Conservation (phyloP, 2,888 invertebrate genomes). For the Dilophus febrilis region DNA sequence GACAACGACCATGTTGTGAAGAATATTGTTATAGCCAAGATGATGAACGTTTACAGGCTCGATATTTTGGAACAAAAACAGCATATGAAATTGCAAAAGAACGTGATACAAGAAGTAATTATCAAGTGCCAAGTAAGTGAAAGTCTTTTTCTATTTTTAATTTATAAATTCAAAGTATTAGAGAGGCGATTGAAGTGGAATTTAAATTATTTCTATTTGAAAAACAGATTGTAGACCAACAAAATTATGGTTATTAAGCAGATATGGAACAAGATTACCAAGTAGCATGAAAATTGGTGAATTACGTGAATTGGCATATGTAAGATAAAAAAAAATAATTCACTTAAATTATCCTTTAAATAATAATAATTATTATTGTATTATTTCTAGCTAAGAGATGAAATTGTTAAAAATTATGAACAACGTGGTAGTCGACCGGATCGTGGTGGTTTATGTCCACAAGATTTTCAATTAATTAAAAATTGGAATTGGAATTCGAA, state of each 20-base stretch:
- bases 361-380: neutral
- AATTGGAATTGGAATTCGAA: slow-evolving; percentile 48
- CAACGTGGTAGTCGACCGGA: slow-evolving; percentile 30
- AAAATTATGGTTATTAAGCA: slow-evolving; percentile 53
- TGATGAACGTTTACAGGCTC: slow-evolving; percentile 20
- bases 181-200: too few species aligned
- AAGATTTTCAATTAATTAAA: slow-evolving; percentile 46
- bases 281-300: slow-evolving; percentile 34
- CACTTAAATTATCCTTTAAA: neutral
- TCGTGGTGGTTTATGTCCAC: slow-evolving; percentile 42
- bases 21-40: slow-evolving; percentile 26
- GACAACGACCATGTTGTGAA: slow-evolving; percentile 12
- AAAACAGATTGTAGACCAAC: slow-evolving; percentile 48
- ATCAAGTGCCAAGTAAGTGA: slow-evolving; percentile 46
- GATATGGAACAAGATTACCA: slow-evolving; percentile 55
- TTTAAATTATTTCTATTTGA: neutral
- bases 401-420: slow-evolving; percentile 46
- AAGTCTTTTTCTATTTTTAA: slow-evolving; percentile 3
- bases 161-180: neutral
- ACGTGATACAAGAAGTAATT: slow-evolving; percentile 35
- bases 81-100: slow-evolving; percentile 54
- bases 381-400: slow-evolving; percentile 10
- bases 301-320: slow-evolving; percentile 36
- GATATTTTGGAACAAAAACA: slow-evolving; percentile 53
- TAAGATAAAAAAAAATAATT: slow-evolving; percentile 22